Conservation (phyloP, 1,140 invertebrate genomes). For the Solenopsis fugax region DNA sequence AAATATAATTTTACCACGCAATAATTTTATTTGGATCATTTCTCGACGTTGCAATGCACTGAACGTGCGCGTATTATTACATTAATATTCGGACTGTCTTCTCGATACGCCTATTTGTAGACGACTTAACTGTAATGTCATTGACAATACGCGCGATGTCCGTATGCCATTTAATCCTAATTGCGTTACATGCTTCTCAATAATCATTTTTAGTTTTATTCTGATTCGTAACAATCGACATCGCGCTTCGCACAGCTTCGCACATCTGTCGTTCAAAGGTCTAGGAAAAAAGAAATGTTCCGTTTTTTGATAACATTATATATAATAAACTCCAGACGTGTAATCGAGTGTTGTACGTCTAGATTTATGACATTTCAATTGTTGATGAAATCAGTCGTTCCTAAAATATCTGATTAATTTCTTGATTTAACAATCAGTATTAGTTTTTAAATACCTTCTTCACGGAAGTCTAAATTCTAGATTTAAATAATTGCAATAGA, state of each 20-base stretch:
- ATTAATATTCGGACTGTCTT: conserved; percentile 20
- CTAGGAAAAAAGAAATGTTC: neutral
- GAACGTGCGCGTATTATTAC: neutral
- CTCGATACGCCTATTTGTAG: conserved; percentile 10
- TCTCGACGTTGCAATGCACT: neutral
- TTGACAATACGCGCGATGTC: neutral
- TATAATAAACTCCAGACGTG: neutral
- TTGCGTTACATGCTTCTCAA: conserved; percentile 9
- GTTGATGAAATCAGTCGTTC: neutral
- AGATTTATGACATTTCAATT: neutral
- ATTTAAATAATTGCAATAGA: neutral
- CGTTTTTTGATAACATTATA: neutral
- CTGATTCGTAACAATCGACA: neutral
- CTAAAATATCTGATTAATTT: neutral
- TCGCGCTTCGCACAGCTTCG: no score
- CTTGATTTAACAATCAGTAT: neutral
- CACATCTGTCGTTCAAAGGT: neutral
- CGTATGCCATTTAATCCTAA: neutral
- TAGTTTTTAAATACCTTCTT: neutral
- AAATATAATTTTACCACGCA: conserved; percentile 44
- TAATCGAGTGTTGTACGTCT: neutral
- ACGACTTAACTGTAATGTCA: neutral
- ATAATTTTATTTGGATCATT: conserved; percentile 39
- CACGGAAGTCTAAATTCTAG: neutral
- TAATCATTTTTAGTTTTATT: conserved; percentile 16